These are phyloP conservation scores for Nasonia oneida DNA, from an alignment of 2,888 invertebrate genomes.

Conservation along the genomic window DNA sequence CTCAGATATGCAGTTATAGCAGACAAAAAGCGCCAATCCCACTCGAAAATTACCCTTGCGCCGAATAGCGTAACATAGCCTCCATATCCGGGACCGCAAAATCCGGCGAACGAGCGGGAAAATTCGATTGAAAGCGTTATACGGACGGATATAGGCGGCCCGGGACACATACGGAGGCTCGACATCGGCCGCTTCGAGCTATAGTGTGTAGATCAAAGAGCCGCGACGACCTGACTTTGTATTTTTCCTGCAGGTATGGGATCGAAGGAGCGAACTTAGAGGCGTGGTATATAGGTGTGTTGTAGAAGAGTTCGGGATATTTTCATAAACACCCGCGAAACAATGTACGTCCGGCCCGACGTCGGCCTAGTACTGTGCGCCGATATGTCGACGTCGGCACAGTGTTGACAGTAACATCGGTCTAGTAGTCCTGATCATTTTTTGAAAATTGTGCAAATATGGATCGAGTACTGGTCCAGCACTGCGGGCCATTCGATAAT, in stretches of 20 bases:
- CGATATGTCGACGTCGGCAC: too few species aligned
- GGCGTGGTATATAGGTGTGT: too few species aligned
- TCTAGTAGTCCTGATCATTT: too few species aligned
- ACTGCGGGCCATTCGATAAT: too few species aligned
- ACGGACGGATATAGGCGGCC: background rate
- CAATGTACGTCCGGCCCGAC: too few species aligned
- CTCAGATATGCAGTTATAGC: too few species aligned
- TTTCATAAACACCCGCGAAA: too few species aligned
- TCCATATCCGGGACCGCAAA: background rate
- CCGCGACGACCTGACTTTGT: background rate
- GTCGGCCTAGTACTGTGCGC: too few species aligned
- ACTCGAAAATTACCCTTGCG: background rate
- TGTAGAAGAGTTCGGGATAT: too few species aligned
- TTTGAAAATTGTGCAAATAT: too few species aligned
- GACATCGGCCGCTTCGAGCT: background rate
- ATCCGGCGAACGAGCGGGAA: slow-evolving; percentile 37
- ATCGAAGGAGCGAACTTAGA: background rate
- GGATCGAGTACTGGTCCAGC: too few species aligned
- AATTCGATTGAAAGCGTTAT: slow-evolving; percentile 17
- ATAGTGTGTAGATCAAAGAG: background rate
- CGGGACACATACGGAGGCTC: background rate
- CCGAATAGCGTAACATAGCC: background rate
- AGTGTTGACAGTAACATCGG: too few species aligned
- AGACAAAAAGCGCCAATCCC: background rate
- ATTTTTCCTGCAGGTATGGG: background rate